Conservation (phyloP, 2,113 vertebrate species). For the Solea senegalensis region DNA sequence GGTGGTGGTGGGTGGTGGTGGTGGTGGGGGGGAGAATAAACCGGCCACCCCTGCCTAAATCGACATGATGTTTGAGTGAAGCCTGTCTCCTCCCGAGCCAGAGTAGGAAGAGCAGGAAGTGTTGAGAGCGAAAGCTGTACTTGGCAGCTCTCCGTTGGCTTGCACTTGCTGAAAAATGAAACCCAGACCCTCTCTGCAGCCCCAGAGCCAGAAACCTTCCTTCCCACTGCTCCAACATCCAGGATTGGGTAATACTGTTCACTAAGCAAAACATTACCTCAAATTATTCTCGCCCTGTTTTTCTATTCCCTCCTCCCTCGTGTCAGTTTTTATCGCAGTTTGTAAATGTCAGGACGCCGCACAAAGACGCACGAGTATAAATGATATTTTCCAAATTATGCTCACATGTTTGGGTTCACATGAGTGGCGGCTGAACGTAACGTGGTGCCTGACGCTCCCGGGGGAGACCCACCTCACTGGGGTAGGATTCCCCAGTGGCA, state of each 20-base stretch:
- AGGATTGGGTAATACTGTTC: constrained; percentile 83
- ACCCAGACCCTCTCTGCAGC: constrained; percentile 78
- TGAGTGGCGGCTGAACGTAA: constrained; percentile 83
- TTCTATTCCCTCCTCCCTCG: constrained; percentile 80
- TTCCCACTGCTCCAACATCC: constrained; percentile 78
- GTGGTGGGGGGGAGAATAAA: constrained; percentile 52
- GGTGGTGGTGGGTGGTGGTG: no score
- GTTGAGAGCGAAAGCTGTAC: constrained; percentile 82
- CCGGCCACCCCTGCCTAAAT: constrained; percentile 68
- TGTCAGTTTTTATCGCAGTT: constrained; percentile 82
- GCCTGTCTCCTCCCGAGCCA: constrained; percentile 74
- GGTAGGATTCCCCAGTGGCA: constrained; percentile 81
- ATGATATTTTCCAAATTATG: constrained; percentile 83
- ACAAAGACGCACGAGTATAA: constrained; percentile 79
- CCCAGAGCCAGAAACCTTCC: constrained; percentile 75
- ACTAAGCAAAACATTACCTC: constrained; percentile 84
- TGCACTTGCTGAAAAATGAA: constrained; percentile 81
- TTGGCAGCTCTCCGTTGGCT: constrained; percentile 80
- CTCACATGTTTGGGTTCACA: constrained; percentile 84
- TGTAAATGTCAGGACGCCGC: constrained; percentile 82
- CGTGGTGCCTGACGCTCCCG: constrained; percentile 76
- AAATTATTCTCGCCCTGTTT: constrained; percentile 82
- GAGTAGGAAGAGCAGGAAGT: constrained; percentile 79
- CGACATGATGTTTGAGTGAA: constrained; percentile 76
- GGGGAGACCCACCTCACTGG: constrained; percentile 80